These are phyloP conservation scores for Thymelicus sylvestris DNA, from an alignment of 2,888 invertebrate genomes.

Conservation along the genomic window DNA sequence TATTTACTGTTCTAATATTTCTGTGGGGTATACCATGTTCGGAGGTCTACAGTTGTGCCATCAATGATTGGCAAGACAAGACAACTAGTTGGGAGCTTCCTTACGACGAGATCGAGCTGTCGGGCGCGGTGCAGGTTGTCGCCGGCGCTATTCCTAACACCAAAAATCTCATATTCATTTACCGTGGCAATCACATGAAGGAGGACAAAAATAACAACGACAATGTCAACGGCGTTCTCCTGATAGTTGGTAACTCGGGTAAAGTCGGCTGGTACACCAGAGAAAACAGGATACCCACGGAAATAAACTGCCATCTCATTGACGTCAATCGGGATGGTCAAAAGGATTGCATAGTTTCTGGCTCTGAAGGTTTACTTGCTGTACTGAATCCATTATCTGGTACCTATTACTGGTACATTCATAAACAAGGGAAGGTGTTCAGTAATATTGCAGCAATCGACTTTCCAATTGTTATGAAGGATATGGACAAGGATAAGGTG, in stretches of 20 bases:
- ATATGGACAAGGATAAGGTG: conserved; percentile 89
- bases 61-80: conserved; percentile 80
- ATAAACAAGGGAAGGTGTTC: conserved; percentile 79
- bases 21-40: conserved; percentile 91
- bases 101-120: conserved; percentile 88
- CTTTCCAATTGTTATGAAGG: conserved; percentile 89
- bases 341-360: conserved; percentile 90
- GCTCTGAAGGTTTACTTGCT: conserved; percentile 86
- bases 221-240: conserved; percentile 87
- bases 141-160: conserved; percentile 86
- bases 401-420: conserved; percentile 85
- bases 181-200: conserved; percentile 87
- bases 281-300: conserved; percentile 87
- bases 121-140: conserved; percentile 88
- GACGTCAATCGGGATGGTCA: conserved; percentile 90
- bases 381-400: conserved; percentile 81
- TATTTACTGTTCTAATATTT: conserved; percentile 89
- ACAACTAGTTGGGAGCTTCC: conserved; percentile 88
- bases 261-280: conserved; percentile 90
- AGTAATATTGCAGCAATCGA: conserved; percentile 85
- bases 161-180: conserved; percentile 89
- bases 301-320: conserved; percentile 89
- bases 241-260: conserved; percentile 88
- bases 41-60: conserved; percentile 87
- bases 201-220: conserved; percentile 75